phyloP scores from a whole-genome alignment of 2,113 vertebrate genomes.

The Cyrtonyx montezumae region DNA sequence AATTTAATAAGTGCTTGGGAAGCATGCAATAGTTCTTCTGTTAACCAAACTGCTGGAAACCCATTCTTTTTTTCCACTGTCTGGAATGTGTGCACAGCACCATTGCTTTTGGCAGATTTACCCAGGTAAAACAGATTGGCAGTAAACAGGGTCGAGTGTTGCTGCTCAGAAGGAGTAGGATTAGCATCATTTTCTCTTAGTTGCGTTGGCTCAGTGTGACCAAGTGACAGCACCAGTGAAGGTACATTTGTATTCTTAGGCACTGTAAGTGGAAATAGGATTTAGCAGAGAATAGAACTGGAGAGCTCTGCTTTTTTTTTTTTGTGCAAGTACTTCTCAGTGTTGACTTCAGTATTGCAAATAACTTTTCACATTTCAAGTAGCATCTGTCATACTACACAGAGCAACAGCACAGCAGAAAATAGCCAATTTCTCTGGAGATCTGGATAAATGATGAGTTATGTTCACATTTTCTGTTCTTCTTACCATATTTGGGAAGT shows the following conservation, averaged over 20 bases:
- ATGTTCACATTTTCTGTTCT: not conserved
- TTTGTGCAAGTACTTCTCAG: not conserved
- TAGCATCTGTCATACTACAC: not conserved
- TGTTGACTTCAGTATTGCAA: not conserved
- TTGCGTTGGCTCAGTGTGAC: not conserved
- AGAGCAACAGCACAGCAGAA: not conserved
- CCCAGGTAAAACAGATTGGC: not conserved
- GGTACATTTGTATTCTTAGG: not conserved
- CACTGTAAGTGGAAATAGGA: not conserved
- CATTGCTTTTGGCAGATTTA: not conserved
- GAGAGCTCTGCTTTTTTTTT: not conserved
- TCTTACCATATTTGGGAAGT: not conserved
- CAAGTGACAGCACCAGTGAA: not conserved
- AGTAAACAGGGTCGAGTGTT: not conserved
- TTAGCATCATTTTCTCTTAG: not conserved
- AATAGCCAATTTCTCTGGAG: not conserved
- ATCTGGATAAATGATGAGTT: not conserved
- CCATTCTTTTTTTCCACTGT: not conserved
- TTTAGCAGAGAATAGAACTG: not conserved
- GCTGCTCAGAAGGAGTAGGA: not conserved
- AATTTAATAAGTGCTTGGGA: not conserved
- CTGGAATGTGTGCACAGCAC: not conserved
- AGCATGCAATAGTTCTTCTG: not conserved
- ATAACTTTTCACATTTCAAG: not conserved
- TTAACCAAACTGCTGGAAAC: not conserved